These are phyloP conservation scores for Malurus alboscapulatus DNA, from an alignment of 2,113 vertebrate genomes.

Conservation along the genomic window DNA sequence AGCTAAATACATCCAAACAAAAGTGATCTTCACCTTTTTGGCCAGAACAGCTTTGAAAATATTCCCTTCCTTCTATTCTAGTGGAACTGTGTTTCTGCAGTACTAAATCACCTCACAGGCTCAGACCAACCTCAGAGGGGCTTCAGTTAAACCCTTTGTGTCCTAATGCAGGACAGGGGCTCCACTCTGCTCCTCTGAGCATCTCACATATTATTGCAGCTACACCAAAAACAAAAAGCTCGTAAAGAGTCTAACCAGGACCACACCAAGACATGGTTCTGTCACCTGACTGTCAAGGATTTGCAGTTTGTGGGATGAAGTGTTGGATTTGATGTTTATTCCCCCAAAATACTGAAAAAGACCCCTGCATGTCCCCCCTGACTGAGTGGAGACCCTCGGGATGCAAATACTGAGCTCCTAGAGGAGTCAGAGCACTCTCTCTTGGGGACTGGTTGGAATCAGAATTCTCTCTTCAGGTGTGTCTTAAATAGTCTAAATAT, in stretches of 20 bases:
- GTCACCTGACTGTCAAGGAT: neutral
- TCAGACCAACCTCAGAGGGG: neutral
- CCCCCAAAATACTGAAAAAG: neutral
- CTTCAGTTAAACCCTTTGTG: neutral
- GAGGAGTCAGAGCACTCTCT: neutral
- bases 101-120: neutral
- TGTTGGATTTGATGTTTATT: neutral
- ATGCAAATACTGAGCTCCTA: rapidly evolving
- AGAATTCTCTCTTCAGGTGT: neutral
- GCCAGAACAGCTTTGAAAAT: neutral
- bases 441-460: neutral
- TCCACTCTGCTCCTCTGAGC: neutral
- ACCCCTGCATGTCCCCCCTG: neutral
- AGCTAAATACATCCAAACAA: neutral
- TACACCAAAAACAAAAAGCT: neutral
- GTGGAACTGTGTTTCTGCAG: neutral
- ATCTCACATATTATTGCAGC: neutral
- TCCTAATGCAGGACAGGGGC: neutral
- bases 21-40: neutral
- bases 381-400: neutral
- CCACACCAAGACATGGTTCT: neutral
- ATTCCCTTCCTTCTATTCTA: neutral
- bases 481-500: neutral
- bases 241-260: neutral
- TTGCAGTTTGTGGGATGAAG: neutral